Conservation (phyloP, 1,140 invertebrate genomes). For the Zelostemma sp. region DNA sequence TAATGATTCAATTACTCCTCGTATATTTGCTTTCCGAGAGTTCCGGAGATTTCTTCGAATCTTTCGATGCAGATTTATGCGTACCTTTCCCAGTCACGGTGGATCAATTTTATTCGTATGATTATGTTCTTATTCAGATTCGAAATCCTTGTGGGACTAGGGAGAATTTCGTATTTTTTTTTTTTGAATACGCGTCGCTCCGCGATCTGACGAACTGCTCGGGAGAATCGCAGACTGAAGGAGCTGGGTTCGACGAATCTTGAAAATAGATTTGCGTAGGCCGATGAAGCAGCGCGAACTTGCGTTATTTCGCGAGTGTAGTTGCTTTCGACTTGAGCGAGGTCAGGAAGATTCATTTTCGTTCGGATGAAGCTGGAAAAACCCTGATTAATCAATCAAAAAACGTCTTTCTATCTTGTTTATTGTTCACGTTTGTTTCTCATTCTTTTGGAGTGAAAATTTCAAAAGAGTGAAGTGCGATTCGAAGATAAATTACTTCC, state of each 20-base stretch:
- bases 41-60: not conserved
- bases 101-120: no score
- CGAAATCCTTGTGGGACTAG: not conserved
- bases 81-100: not conserved
- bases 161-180: constrained; percentile 8
- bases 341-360: constrained; percentile 47
- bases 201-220: no score
- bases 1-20: constrained; percentile 38
- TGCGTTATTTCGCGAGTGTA: constrained; percentile 30
- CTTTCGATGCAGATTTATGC: not conserved
- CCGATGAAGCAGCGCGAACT: constrained; percentile 36
- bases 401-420: no score
- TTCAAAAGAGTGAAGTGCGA: no score
- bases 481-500: no score
- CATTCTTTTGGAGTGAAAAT: no score
- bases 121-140: no score
- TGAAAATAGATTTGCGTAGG: constrained; percentile 55
- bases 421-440: no score
- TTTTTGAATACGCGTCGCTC: no score
- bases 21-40: not conserved
- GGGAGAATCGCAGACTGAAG: no score
- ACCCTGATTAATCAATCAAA: no score
- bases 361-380: no score
- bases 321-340: constrained; percentile 39
- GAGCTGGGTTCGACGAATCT: constrained; percentile 18